phyloP scores from a whole-genome alignment of 2,113 vertebrate genomes.

The Rutilus rutilus region DNA sequence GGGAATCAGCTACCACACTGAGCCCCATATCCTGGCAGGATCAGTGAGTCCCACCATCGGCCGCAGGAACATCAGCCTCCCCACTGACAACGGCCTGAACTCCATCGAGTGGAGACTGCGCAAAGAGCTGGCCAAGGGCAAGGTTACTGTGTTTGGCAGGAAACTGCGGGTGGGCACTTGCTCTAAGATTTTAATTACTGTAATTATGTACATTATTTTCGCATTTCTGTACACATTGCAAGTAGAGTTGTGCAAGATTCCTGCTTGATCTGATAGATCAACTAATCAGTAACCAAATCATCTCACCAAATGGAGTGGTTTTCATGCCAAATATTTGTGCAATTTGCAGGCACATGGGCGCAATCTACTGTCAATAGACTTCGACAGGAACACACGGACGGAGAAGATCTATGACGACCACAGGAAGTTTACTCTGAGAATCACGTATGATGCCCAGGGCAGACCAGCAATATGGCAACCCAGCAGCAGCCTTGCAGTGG shows the following conservation, averaged over 20 bases:
- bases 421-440: constrained; percentile 94
- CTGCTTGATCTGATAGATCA: neutral
- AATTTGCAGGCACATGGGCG: constrained; percentile 88
- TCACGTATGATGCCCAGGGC: constrained; percentile 95
- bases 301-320: neutral
- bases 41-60: constrained; percentile 96
- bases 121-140: constrained; percentile 97
- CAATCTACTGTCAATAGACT: constrained; percentile 96
- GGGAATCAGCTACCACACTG: constrained; percentile 98
- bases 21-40: constrained; percentile 95
- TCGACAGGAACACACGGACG: constrained; percentile 95
- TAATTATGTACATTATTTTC: neutral
- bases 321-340: neutral
- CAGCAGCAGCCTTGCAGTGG: constrained; percentile 93
- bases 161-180: constrained; percentile 90
- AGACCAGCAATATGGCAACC: constrained; percentile 96
- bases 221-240: neutral
- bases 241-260: neutral
- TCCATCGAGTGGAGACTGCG: constrained; percentile 98
- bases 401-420: constrained; percentile 99
- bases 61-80: constrained; percentile 95
- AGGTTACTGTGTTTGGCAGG: constrained; percentile 96
- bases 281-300: neutral
- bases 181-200: neutral
- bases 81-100: constrained; percentile 96